A percentile compares a stretch with the other conserved stretches of the same genome.
Conservation (phyloP, 2,113 vertebrate genomes). For the Thermophis baileyi region DNA sequence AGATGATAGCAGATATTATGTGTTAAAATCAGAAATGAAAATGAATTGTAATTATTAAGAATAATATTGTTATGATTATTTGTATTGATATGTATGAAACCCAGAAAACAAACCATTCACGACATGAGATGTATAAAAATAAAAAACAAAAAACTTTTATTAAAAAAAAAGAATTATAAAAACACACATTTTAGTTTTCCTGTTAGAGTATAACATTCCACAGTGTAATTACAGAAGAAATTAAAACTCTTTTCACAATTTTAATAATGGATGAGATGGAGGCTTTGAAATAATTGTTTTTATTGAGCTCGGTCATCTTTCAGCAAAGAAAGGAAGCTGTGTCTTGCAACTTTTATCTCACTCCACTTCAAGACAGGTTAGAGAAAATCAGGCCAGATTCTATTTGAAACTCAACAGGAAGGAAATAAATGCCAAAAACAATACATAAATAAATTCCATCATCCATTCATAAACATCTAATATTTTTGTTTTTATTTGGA, state of each 20-base stretch:
- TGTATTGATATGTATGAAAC: too few relatives aligned
- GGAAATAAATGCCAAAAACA: conserved; percentile 46
- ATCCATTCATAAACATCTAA: conserved; percentile 26
- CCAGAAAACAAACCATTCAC: too few relatives aligned
- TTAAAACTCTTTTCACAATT: conserved; percentile 75
- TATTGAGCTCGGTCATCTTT: conserved; percentile 69
- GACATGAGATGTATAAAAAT: too few relatives aligned
- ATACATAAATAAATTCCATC: neutral
- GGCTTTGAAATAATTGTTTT: conserved; percentile 74
- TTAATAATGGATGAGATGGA: conserved; percentile 78
- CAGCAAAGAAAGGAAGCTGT: conserved; percentile 55
- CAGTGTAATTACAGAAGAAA: conserved; percentile 75
- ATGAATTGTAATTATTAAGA: too few relatives aligned
- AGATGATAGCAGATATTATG: too few relatives aligned
- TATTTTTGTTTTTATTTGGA: conserved; percentile 5
- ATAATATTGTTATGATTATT: too few relatives aligned
- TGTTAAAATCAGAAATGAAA: too few relatives aligned
- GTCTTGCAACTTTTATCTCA: conserved; percentile 56
- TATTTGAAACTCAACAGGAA: conserved; percentile 54
- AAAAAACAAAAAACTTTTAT: too few relatives aligned
- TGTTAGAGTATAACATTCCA: conserved; percentile 64
- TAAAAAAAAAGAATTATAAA: too few relatives aligned
- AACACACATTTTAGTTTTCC: conserved; percentile 47
- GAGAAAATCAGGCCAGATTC: conserved; percentile 45
- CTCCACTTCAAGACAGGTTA: conserved; percentile 58